Percentiles rank a stretch among this genome's conserved stretches.
Conservation (phyloP, 2,888 invertebrate species). For the Heliconius cydno region DNA sequence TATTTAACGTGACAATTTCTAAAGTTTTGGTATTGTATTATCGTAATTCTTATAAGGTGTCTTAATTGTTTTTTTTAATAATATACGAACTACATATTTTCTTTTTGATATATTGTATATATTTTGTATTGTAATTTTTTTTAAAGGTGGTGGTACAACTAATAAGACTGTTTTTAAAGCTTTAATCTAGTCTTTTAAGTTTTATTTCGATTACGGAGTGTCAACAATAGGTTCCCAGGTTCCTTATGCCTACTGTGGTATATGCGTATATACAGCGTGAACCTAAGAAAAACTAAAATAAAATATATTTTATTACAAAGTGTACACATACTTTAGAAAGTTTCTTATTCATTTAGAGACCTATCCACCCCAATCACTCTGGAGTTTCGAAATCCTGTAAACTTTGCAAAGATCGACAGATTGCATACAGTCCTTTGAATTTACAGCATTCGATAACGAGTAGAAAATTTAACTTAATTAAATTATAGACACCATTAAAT, state of each 20-base stretch:
- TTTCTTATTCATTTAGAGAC: constrained; percentile 1
- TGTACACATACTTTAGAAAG: not conserved
- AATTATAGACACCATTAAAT: constrained; percentile 3
- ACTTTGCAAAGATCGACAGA: constrained; percentile 25
- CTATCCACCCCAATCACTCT: constrained; percentile 22
- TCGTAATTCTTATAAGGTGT: too few relatives aligned
- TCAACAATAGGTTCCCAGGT: not conserved
- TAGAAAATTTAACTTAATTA: constrained; percentile 10
- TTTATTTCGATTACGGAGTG: too few relatives aligned
- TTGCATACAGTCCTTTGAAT: constrained; percentile 27
- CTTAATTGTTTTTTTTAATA: too few relatives aligned
- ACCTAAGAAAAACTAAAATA: not conserved
- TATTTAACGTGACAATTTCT: too few relatives aligned
- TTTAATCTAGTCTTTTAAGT: too few relatives aligned
- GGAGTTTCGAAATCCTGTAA: not conserved
- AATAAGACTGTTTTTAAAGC: too few relatives aligned
- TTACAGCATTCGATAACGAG: constrained; percentile 11
- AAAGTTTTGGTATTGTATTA: too few relatives aligned
- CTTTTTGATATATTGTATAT: too few relatives aligned
- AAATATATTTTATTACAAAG: constrained; percentile 2
- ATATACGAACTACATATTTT: too few relatives aligned
- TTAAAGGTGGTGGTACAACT: too few relatives aligned
- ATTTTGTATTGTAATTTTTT: too few relatives aligned
- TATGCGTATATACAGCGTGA: not conserved
- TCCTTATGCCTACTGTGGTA: not conserved